phyloP scores from a whole-genome alignment of 2,797 vertebrate species.

The Urocyon cinereoargenteus region DNA sequence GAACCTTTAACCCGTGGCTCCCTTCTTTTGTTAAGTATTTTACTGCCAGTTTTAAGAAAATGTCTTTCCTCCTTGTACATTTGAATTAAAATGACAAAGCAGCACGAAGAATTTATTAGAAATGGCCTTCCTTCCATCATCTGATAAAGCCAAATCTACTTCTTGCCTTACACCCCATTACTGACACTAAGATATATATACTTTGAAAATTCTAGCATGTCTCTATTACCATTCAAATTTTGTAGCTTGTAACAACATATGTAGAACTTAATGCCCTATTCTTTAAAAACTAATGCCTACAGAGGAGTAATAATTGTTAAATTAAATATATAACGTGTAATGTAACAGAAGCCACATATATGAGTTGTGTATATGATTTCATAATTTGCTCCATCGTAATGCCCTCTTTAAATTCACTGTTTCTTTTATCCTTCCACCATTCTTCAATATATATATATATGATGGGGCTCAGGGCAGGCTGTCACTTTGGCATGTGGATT shows the following conservation, averaged over 20 bases:
- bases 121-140: slow-evolving; percentile 12
- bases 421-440: not conserved
- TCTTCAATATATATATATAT: not conserved
- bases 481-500: not conserved
- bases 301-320: not conserved
- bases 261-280: not conserved
- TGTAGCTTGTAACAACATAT: not conserved
- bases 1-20: not conserved
- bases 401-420: not conserved
- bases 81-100: slow-evolving; percentile 46
- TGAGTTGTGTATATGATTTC: not conserved
- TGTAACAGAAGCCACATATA: not conserved
- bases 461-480: not conserved
- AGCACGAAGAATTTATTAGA: slow-evolving; percentile 24
- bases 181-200: not conserved
- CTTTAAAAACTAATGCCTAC: not conserved
- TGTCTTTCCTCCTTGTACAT: not conserved
- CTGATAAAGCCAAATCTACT: slow-evolving; percentile 16
- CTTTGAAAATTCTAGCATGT: slow-evolving; percentile 3
- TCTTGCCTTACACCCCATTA: not conserved
- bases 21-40: slow-evolving; percentile 44
- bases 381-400: not conserved
- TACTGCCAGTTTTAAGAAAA: not conserved
- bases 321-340: not conserved
- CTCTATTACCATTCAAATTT: slow-evolving; percentile 15